Evolutionary conservation across 2,888 invertebrate genomes (phyloP).

Genomic region (Tetramorium bicarinatum): DNA sequence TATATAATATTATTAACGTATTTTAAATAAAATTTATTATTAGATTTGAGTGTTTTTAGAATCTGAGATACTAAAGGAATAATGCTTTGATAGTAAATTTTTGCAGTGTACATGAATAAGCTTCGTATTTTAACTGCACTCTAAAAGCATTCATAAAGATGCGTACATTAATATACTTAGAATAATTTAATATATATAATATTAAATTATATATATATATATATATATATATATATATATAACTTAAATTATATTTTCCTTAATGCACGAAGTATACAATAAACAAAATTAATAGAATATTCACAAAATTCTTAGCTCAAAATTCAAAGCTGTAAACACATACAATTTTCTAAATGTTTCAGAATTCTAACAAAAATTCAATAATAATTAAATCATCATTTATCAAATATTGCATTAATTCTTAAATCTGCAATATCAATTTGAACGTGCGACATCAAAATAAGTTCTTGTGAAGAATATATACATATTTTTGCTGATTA

Average conservation of each 20-base stretch:
- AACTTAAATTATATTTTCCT: not conserved
- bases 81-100: constrained; percentile 28
- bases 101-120: constrained; percentile 20
- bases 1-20: constrained; percentile 15
- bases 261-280: not conserved
- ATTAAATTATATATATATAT: too few relatives aligned
- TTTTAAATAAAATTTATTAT: constrained; percentile 21
- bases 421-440: not conserved
- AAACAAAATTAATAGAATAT: not conserved
- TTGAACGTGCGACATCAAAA: not conserved
- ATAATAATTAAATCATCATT: constrained; percentile 19
- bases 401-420: not conserved
- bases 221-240: too few relatives aligned
- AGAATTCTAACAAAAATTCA: constrained; percentile 3
- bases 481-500: constrained; percentile 63
- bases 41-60: constrained; percentile 19
- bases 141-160: constrained; percentile 1
- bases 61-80: not conserved
- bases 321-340: not conserved
- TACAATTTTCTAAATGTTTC: not conserved
- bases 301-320: not conserved
- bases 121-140: constrained; percentile 21
- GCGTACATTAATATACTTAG: not conserved
- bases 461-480: constrained; percentile 2
- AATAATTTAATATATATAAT: constrained; percentile 18